These are phyloP conservation scores for Pogonomyrmex barbatus DNA, from an alignment of 1,140 invertebrate species.

Conservation along the genomic window DNA sequence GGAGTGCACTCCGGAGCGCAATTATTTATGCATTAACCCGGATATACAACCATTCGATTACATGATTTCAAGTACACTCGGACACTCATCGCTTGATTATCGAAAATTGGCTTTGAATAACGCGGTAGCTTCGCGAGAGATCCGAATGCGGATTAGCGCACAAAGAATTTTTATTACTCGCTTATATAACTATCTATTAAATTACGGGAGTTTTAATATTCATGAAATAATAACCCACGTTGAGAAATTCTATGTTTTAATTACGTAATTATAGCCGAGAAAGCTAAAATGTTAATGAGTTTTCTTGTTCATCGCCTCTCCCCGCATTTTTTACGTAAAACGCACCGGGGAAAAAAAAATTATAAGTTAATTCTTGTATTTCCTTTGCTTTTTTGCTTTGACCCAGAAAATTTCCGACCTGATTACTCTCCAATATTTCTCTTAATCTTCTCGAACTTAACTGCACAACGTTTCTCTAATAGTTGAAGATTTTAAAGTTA, in stretches of 20 bases:
- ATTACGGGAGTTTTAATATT: constrained; percentile 12
- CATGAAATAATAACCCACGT: neutral
- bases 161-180: constrained; percentile 1
- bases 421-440: neutral
- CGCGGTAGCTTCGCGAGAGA: neutral
- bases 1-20: constrained; percentile 11
- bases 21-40: constrained; percentile 54
- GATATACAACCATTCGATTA: constrained; percentile 29
- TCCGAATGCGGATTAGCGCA: neutral
- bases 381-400: neutral
- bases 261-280: neutral
- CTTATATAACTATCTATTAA: constrained; percentile 26
- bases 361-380: constrained; percentile 19
- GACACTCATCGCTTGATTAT: constrained; percentile 1
- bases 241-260: constrained; percentile 15
- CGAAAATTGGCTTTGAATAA: constrained; percentile 17
- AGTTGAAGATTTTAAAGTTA: constrained; percentile 31
- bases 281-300: constrained; percentile 16
- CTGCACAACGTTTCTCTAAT: neutral
- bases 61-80: constrained; percentile 37
- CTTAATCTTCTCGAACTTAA: constrained; percentile 29
- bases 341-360: neutral
- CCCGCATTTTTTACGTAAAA: neutral
- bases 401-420: neutral
- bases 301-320: neutral